These are phyloP conservation scores for Falco biarmicus DNA, from an alignment of 2,797 vertebrate species.

Conservation along the genomic window DNA sequence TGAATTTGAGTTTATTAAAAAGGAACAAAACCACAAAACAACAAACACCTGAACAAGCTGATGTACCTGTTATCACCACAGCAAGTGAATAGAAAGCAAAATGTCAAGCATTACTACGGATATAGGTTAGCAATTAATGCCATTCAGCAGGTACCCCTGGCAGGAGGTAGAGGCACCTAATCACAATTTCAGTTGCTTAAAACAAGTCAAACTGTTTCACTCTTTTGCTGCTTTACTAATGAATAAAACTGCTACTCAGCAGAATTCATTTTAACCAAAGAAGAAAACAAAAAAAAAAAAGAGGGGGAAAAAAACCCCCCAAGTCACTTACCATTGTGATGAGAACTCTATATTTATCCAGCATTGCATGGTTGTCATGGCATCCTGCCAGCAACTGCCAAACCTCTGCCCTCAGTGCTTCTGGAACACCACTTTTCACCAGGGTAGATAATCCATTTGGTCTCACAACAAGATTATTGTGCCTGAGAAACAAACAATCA, in stretches of 20 bases:
- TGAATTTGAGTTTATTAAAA: neutral
- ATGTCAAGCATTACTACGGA: conserved; percentile 9
- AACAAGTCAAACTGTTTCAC: neutral
- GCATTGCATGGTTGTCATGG: conserved; percentile 91
- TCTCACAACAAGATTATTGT: conserved; percentile 88
- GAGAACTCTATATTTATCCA: conserved; percentile 93
- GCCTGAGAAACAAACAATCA: conserved; percentile 78
- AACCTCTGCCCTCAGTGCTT: conserved; percentile 95
- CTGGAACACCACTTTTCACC: conserved; percentile 92
- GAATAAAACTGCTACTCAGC: neutral
- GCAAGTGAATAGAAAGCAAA: neutral
- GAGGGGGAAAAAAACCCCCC: neutral
- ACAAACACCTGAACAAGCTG: neutral
- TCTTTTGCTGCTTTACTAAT: neutral
- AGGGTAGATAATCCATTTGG: conserved; percentile 89
- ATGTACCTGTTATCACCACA: neutral
- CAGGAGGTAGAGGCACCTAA: neutral
- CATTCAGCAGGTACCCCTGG: neutral
- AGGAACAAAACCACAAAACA: neutral
- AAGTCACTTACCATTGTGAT: conserved; percentile 90
- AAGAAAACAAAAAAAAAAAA: neutral
- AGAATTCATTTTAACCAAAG: neutral
- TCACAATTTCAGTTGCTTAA: neutral
- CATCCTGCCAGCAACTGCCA: conserved; percentile 97
- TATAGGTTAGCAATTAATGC: conserved; percentile 24